Evolutionary conservation across 2,797 vertebrate genomes (phyloP).

Genomic region (Brachyalestes nurse): DNA sequence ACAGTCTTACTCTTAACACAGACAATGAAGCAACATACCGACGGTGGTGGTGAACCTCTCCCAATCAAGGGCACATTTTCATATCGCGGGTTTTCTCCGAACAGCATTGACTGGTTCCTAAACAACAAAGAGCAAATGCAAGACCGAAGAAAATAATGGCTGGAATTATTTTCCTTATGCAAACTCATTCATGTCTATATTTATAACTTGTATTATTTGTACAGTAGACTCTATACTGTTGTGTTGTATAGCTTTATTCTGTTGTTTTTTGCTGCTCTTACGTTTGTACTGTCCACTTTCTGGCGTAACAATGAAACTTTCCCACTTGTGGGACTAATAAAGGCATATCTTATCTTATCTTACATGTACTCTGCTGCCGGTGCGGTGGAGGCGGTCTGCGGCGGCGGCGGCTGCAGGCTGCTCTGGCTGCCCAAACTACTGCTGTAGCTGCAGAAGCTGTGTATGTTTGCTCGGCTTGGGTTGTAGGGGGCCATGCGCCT

Average conservation of each 20-base stretch:
- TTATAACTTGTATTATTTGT: no score
- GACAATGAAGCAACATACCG: constrained; percentile 81
- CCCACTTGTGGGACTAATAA: no score
- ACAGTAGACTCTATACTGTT: no score
- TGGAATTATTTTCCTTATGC: background rate
- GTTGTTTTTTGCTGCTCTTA: no score
- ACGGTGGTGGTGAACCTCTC: constrained; percentile 93
- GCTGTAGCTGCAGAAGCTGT: constrained; percentile 95
- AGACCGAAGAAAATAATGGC: constrained; percentile 1
- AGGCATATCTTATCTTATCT: constrained; percentile 47
- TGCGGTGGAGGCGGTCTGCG: constrained; percentile 81
- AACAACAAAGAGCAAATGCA: constrained; percentile 8
- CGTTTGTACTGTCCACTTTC: no score
- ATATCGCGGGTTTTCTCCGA: constrained; percentile 92
- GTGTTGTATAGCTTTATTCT: no score
- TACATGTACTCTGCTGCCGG: constrained; percentile 95
- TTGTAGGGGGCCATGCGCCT: constrained; percentile 81
- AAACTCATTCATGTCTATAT: background rate
- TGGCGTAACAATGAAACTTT: no score
- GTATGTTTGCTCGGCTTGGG: constrained; percentile 83
- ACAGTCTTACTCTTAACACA: background rate
- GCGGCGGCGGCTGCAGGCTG: constrained; percentile 85
- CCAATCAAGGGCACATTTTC: constrained; percentile 95
- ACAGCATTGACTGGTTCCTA: constrained; percentile 96
- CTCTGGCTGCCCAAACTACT: constrained; percentile 92